These are phyloP conservation scores for Acanthis flammea DNA, from an alignment of 2,797 vertebrate genomes.

Conservation along the genomic window DNA sequence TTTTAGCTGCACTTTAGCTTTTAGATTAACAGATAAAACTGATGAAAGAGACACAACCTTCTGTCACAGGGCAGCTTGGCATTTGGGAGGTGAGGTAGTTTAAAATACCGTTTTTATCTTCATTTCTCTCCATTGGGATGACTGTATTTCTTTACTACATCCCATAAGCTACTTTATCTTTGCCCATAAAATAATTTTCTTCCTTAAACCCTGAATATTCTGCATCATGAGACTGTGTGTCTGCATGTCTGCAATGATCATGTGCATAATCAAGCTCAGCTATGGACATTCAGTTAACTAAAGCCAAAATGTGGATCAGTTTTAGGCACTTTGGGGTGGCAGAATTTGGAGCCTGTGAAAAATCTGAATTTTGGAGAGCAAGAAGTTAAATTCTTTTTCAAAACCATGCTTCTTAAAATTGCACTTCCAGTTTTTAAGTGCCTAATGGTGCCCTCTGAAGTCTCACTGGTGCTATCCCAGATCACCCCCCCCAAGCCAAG, in stretches of 20 bases:
- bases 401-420: not conserved
- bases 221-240: not conserved
- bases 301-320: not conserved
- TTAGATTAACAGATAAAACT: slow-evolving; percentile 64
- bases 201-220: not conserved
- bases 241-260: not conserved
- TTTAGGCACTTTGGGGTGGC: not conserved
- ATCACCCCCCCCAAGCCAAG: not conserved
- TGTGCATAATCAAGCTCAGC: not conserved
- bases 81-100: slow-evolving; percentile 40
- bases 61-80: slow-evolving; percentile 29
- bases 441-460: not conserved
- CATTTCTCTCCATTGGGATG: slow-evolving; percentile 5
- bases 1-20: slow-evolving; percentile 63
- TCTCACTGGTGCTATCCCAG: not conserved
- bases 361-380: not conserved
- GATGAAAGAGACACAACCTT: slow-evolving; percentile 54
- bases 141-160: slow-evolving; percentile 15
- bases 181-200: not conserved
- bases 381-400: not conserved
- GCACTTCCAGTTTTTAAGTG: not conserved
- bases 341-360: not conserved
- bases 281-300: not conserved
- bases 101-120: slow-evolving; percentile 57
- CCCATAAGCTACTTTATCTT: slow-evolving; percentile 21